Evolutionary conservation across 2,888 invertebrate genomes (phyloP).

Genomic region (Callinectes sapidus): DNA sequence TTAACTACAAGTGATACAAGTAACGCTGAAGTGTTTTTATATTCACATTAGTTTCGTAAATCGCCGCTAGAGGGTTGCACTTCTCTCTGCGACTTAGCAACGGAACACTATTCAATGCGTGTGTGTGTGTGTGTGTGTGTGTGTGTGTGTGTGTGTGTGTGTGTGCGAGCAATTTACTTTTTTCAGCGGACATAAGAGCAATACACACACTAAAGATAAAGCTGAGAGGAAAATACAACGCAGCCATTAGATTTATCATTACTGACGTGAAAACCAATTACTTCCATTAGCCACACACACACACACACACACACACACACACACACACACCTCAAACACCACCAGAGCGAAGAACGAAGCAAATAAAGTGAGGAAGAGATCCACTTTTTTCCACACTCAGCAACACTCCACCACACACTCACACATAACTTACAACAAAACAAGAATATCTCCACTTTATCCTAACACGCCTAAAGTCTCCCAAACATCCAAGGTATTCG

Average conservation of each 20-base stretch:
- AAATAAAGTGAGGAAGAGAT: neutral
- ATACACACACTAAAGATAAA: neutral
- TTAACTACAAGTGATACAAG: neutral
- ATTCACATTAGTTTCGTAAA: neutral
- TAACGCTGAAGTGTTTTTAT: neutral
- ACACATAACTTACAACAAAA: neutral
- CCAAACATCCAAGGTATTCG: neutral
- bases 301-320: conserved; percentile 37
- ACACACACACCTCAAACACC: neutral
- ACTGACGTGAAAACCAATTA: neutral
- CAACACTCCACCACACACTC: neutral
- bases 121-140: conserved; percentile 10
- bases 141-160: conserved; percentile 30
- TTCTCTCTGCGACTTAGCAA: neutral
- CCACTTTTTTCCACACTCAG: neutral
- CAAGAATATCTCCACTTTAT: neutral
- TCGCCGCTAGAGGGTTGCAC: conserved; percentile 13
- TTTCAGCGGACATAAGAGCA: neutral
- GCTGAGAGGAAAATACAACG: neutral
- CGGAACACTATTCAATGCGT: neutral
- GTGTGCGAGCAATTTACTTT: neutral
- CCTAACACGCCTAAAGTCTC: neutral
- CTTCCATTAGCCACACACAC: conserved; percentile 6
- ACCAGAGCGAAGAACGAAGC: neutral
- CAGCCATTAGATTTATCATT: conserved; percentile 7